Conservation (phyloP, 2,888 invertebrate species). For the Luperina nickerlii region DNA sequence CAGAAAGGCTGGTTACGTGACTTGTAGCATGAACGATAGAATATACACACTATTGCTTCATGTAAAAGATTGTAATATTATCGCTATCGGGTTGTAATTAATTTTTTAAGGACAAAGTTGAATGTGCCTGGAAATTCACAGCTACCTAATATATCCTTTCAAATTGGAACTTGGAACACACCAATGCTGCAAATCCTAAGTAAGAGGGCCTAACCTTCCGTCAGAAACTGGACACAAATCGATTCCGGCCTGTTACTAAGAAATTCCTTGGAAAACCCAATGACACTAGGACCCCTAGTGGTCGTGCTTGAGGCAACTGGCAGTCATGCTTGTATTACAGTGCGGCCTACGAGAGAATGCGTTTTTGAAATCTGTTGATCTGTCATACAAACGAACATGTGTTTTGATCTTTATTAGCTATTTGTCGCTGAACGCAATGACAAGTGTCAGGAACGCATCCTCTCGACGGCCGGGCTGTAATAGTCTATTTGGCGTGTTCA, state of each 20-base stretch:
- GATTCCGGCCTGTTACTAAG: not conserved
- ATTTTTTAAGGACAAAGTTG: not conserved
- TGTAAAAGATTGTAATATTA: constrained; percentile 9
- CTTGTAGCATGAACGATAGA: constrained; percentile 39
- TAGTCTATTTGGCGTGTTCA: not conserved
- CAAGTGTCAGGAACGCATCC: not conserved
- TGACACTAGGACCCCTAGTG: no score
- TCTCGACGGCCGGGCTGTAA: not conserved
- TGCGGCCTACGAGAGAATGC: no score
- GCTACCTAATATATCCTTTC: not conserved
- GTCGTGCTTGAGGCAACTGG: no score
- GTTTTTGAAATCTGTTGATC: not conserved
- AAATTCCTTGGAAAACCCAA: not conserved
- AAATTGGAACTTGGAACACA: not conserved
- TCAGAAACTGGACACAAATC: no score
- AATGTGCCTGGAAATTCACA: not conserved
- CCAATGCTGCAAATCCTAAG: not conserved
- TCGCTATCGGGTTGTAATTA: not conserved
- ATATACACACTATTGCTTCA: constrained; percentile 4
- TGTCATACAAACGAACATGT: not conserved
- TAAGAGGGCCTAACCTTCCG: no score
- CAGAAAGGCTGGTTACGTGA: constrained; percentile 53
- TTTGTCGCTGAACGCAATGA: not conserved
- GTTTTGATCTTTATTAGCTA: not conserved
- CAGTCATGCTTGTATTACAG: not conserved